A percentile compares a stretch with the other conserved stretches of the same genome.
These are phyloP conservation scores for Anneissia japonica DNA, from an alignment of 35 echinoderm and acorn worm genomes.

Conservation along the genomic window DNA sequence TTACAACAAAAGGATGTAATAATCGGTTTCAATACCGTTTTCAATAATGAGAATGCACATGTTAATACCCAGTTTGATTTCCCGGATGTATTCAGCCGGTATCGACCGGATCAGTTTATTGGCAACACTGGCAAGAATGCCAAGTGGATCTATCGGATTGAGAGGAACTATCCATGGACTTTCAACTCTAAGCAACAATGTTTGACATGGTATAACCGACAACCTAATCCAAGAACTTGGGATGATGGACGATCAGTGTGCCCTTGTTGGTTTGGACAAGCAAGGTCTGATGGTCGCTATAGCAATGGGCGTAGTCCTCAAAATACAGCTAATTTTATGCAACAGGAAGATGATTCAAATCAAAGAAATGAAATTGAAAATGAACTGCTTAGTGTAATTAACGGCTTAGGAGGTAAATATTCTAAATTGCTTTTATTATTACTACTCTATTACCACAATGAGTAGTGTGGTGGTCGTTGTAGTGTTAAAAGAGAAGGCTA, in stretches of 20 bases:
- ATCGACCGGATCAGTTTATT: conserved; percentile 30
- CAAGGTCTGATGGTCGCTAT: conserved; percentile 5
- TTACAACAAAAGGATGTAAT: conserved; percentile 41
- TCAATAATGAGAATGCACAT: conserved; percentile 14
- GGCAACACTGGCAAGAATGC: conserved; percentile 45
- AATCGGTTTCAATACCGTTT: conserved; percentile 8
- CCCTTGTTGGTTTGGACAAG: conserved; percentile 45
- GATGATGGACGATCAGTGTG: conserved; percentile 13
- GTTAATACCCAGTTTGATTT: conserved; percentile 8
- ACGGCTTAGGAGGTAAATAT: neutral
- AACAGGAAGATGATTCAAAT: neutral
- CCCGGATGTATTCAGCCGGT: conserved; percentile 3
- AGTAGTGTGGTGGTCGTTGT: no score
- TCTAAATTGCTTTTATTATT: no score
- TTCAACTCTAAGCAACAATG: conserved; percentile 31
- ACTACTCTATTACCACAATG: no score
- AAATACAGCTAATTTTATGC: neutral
- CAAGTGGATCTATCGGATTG: conserved; percentile 45
- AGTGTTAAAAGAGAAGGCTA: no score
- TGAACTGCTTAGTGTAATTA: neutral
- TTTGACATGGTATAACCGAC: conserved; percentile 36
- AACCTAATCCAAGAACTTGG: conserved; percentile 24
- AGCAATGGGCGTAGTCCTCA: neutral
- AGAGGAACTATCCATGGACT: conserved; percentile 32
- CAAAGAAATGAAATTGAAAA: neutral